These are phyloP conservation scores for Xerus inauris DNA, from an alignment of 2,113 vertebrate genomes.

Conservation along the genomic window DNA sequence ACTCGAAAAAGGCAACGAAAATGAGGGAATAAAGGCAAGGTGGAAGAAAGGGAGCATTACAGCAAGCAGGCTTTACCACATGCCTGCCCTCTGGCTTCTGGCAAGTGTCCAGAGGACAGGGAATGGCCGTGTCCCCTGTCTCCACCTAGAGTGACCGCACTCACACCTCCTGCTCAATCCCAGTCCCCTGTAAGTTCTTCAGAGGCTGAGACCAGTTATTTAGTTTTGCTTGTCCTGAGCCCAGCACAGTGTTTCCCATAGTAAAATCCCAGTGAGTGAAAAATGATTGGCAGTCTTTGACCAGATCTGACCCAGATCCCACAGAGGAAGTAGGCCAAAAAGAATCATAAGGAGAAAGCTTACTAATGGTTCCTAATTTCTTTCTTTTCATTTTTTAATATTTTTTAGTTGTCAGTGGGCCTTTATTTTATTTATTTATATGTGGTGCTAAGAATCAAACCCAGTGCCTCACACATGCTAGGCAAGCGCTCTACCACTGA, in stretches of 20 bases:
- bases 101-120: not conserved
- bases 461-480: too few relatives aligned
- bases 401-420: too few relatives aligned
- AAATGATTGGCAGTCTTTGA: not conserved
- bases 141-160: not conserved
- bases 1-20: not conserved
- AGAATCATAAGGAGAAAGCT: not conserved
- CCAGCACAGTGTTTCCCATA: not conserved
- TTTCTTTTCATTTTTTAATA: too few relatives aligned
- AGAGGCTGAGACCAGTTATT: not conserved
- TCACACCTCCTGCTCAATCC: not conserved
- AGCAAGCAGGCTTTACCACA: not conserved
- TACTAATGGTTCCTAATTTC: not conserved
- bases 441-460: too few relatives aligned
- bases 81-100: not conserved
- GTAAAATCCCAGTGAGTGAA: not conserved
- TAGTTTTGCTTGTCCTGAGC: not conserved
- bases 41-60: fast-evolving
- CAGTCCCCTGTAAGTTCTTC: not conserved
- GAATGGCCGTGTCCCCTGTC: not conserved
- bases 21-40: not conserved
- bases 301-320: not conserved
- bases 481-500: too few relatives aligned
- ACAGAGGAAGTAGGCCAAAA: not conserved
- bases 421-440: too few relatives aligned